phyloP scores from a whole-genome alignment of 2,113 vertebrate genomes.

The Tragelaphus scriptus region DNA sequence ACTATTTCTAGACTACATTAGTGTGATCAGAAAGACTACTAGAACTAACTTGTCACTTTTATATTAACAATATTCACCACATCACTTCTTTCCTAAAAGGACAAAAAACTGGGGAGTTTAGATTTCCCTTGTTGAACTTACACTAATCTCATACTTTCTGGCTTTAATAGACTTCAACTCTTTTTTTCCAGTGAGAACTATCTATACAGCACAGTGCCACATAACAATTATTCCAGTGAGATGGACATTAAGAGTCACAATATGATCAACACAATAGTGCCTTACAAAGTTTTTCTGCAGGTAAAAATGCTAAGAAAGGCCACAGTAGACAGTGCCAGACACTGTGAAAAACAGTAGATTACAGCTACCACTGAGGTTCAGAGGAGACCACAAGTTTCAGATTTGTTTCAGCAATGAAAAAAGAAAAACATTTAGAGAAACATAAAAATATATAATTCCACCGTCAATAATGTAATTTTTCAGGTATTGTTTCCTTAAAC shows the following conservation, averaged over 20 bases:
- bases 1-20: slow-evolving; percentile 54
- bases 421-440: slow-evolving; percentile 52
- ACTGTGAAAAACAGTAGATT: slow-evolving; percentile 42
- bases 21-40: slow-evolving; percentile 17
- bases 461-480: slow-evolving; percentile 17
- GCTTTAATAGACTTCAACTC: slow-evolving; percentile 4
- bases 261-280: slow-evolving; percentile 8
- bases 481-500: slow-evolving; percentile 42
- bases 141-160: neutral
- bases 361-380: slow-evolving; percentile 46
- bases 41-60: slow-evolving; percentile 51
- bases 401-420: slow-evolving; percentile 56
- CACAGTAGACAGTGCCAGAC: slow-evolving; percentile 57
- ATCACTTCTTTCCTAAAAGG: slow-evolving; percentile 40
- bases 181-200: slow-evolving; percentile 16
- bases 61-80: slow-evolving; percentile 51
- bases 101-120: neutral
- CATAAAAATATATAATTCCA: slow-evolving; percentile 54
- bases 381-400: slow-evolving; percentile 31
- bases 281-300: slow-evolving; percentile 54
- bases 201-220: slow-evolving; percentile 21
- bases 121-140: neutral
- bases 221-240: slow-evolving; percentile 16
- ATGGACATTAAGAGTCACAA: neutral
- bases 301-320: slow-evolving; percentile 69